Evolutionary conservation across 2,113 vertebrate genomes (phyloP).

Genomic region (Pelecanoides urinatrix): DNA sequence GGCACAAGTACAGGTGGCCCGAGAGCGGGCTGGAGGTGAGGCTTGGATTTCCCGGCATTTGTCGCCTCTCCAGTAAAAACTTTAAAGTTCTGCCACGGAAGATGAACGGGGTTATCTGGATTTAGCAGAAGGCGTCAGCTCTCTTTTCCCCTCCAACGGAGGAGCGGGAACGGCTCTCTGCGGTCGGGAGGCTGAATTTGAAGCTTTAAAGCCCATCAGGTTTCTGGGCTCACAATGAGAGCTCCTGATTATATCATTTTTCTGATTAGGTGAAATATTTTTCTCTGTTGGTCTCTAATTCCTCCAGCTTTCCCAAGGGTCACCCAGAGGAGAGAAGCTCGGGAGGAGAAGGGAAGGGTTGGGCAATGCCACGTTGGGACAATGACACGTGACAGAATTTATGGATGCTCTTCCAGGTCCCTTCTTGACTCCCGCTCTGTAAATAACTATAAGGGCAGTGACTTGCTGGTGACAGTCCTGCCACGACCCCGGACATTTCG

Average conservation of each 20-base stretch:
- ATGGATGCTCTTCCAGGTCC: not conserved
- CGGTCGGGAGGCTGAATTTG: not conserved
- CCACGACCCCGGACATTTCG: not conserved
- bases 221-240: not conserved
- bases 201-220: slow-evolving; percentile 27
- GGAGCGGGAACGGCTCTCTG: not conserved
- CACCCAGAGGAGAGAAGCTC: not conserved
- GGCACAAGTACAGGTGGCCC: slow-evolving; percentile 6
- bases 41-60: not conserved
- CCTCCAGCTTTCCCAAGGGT: not conserved
- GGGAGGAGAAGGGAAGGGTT: not conserved
- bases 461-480: not conserved
- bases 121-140: slow-evolving; percentile 4
- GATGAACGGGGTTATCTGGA: slow-evolving; percentile 33
- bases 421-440: not conserved
- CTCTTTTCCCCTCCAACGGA: not conserved
- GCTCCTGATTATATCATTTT: not conserved
- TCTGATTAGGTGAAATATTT: slow-evolving; percentile 20
- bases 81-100: not conserved
- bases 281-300: slow-evolving; percentile 20
- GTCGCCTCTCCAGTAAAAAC: slow-evolving; percentile 18
- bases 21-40: not conserved
- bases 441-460: not conserved
- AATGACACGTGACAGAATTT: not conserved
- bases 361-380: rapidly evolving